Evolutionary conservation across 2,113 vertebrate species (phyloP).

Genomic region (Copsychus sechellarum): DNA sequence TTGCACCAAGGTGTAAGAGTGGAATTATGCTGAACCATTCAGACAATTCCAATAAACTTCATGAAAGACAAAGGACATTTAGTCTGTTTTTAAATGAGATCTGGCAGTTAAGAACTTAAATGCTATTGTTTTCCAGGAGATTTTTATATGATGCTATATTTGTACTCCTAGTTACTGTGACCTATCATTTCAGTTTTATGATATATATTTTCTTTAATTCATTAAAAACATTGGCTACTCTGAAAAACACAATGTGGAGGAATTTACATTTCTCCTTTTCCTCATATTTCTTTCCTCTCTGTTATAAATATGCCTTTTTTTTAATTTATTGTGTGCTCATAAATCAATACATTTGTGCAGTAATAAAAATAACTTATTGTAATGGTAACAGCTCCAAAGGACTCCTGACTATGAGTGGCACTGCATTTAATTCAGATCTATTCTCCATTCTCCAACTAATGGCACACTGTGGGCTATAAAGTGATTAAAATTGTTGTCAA

Average conservation of each 20-base stretch:
- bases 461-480: slow-evolving; percentile 40
- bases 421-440: slow-evolving; percentile 64
- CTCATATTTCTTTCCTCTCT: neutral
- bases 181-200: neutral
- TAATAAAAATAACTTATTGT: slow-evolving; percentile 65
- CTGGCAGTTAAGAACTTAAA: neutral
- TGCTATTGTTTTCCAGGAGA: neutral
- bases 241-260: neutral
- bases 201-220: neutral
- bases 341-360: slow-evolving; percentile 48
- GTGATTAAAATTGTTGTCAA: slow-evolving; percentile 59
- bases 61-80: neutral
- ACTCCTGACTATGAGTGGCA: slow-evolving; percentile 45
- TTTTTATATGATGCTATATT: neutral
- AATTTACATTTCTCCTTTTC: neutral
- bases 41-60: neutral
- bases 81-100: neutral
- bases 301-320: slow-evolving; percentile 5
- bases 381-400: slow-evolving; percentile 52
- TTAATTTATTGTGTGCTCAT: slow-evolving; percentile 27
- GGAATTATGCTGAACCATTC: neutral
- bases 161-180: neutral
- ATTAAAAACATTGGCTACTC: neutral
- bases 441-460: slow-evolving; percentile 41
- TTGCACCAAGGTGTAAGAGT: neutral